Percentiles rank a stretch among this genome's conserved stretches.
Evolutionary conservation across 1,140 invertebrate species (phyloP).

Genomic region (Ganaspis sp.): DNA sequence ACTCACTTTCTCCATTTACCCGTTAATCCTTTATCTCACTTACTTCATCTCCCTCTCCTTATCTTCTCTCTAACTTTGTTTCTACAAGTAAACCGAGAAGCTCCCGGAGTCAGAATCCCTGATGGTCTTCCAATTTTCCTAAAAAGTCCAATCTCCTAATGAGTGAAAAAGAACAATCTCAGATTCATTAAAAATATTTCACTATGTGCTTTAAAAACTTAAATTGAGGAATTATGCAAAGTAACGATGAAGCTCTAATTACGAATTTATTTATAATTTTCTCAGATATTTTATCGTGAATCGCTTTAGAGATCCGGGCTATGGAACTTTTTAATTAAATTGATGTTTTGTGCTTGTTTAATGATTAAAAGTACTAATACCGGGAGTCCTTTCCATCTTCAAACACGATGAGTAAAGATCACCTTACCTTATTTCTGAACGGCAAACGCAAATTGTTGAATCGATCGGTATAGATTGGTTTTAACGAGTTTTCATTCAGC

Average conservation of each 20-base stretch:
- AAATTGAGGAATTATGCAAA: neutral
- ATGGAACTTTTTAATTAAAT: slow-evolving; percentile 63
- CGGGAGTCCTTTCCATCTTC: neutral
- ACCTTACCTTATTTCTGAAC: neutral
- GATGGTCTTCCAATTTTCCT: slow-evolving; percentile 30
- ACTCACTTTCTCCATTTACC: slow-evolving; percentile 28
- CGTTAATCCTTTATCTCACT: slow-evolving; percentile 1
- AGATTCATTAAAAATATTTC: neutral
- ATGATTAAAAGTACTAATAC: slow-evolving; percentile 42
- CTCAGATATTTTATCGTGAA: neutral
- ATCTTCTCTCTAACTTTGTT: neutral
- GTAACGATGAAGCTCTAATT: neutral
- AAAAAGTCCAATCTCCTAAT: slow-evolving; percentile 23
- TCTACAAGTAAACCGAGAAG: slow-evolving; percentile 2
- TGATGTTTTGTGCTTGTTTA: slow-evolving; percentile 33
- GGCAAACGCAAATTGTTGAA: slow-evolving; percentile 49
- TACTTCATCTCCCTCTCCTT: neutral
- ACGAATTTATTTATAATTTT: neutral
- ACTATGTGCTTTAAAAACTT: neutral
- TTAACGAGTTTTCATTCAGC: slow-evolving; percentile 63
- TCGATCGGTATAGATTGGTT: slow-evolving; percentile 57
- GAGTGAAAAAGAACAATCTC: slow-evolving; percentile 1
- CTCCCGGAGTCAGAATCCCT: slow-evolving; percentile 1
- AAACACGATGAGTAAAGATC: neutral
- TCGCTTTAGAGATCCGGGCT: neutral